phyloP scores from a whole-genome alignment of 2,888 invertebrate species.

The Xestoiulus laeticollis region DNA sequence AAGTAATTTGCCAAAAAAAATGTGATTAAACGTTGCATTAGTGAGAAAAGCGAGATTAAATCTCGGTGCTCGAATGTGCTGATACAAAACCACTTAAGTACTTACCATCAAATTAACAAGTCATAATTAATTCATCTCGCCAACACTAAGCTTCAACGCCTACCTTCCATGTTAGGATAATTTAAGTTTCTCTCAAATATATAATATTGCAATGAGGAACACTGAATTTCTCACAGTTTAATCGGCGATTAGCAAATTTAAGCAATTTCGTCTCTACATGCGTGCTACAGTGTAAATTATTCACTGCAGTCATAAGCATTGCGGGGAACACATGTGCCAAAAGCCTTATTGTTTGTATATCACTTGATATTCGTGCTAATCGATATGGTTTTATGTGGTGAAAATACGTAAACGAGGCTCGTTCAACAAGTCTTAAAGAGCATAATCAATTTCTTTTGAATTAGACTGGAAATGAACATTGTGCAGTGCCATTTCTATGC shows the following conservation, averaged over 20 bases:
- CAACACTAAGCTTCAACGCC: background rate
- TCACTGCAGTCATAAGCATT: background rate
- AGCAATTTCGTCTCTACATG: background rate
- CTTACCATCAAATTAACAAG: constrained; percentile 4
- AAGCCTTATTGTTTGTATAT: background rate
- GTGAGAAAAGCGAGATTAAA: background rate
- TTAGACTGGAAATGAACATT: background rate
- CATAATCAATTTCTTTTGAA: background rate
- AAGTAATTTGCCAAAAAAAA: background rate
- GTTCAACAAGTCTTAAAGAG: background rate
- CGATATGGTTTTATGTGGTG: background rate
- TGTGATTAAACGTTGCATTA: background rate
- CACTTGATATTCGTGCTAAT: background rate
- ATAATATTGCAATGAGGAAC: background rate
- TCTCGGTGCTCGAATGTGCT: background rate
- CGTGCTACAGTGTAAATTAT: background rate
- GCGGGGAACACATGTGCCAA: background rate
- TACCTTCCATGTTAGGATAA: background rate
- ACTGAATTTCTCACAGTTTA: background rate
- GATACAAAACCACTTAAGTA: background rate
- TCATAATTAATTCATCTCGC: background rate
- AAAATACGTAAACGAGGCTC: background rate
- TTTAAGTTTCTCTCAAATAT: background rate
- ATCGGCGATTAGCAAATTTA: background rate
- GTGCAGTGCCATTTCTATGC: background rate